Evolutionary conservation across 2,113 vertebrate species (phyloP), one percentile per base, ranked within the genome.

Genomic region (Corythoichthys intestinalis): DNA sequence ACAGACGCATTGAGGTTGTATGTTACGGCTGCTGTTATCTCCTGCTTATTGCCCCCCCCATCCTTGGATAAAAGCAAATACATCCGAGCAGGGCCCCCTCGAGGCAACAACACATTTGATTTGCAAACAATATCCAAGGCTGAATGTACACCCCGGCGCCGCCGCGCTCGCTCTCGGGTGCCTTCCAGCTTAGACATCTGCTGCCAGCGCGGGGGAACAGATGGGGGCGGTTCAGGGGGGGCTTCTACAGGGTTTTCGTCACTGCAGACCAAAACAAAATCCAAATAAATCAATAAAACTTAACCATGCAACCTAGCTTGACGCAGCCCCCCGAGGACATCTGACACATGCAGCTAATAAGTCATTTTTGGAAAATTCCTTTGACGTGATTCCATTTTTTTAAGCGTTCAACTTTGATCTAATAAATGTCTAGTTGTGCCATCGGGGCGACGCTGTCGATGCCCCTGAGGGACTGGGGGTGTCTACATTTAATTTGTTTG

Each of bases 401-500:
- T 61, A 61, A 61, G 38, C 13, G 15, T 17, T 39, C 35, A 37
- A 15, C 39, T 44, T 41, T 7, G 60, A 41, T 44, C 37, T 6
- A 39, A 37, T 61, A n/a, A 54, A 54, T 28, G 20, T 54, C 53
- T 9, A 54, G 20, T 2, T 28, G 73, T 14, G 15, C 59, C 17
- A 4, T 17, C 15, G 35, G 57, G 37, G 37, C 15, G 6, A 0
- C 6, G 7, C 11, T 6, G 13, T 14, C 6, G 82, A 83, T 28
- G 20, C 20, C 20, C 20, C 20, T 28, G 20, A 28, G 20, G 20
- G 20, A 28, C 20, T 28, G 79, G 63, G 56, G 60, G 67, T 70
- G 74, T 75, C 61, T 41, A 75, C 70, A 57, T 87, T 86, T 83
- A 64, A 80, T 83, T 85, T 85, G 75, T 87, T 76, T 78, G 80